A percentile compares a stretch with the other conserved stretches of the same genome.
These are phyloP conservation scores for Mesorhabditis sp. DNA, from an alignment of 2,888 invertebrate genomes.

Conservation along the genomic window DNA sequence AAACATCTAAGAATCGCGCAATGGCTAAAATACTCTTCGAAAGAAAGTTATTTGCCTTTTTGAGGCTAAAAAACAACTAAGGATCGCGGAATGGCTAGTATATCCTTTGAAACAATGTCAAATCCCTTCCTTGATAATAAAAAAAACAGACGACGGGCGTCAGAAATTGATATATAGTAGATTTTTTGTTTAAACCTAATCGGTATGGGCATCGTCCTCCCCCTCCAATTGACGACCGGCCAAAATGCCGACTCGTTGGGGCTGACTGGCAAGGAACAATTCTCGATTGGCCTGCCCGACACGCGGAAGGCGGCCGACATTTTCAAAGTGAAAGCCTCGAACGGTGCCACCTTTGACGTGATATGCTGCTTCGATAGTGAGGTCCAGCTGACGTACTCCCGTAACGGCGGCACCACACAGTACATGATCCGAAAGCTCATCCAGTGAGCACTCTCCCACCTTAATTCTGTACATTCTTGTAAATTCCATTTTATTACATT, in stretches of 20 bases:
- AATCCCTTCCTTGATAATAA: no score
- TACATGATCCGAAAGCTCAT: conserved; percentile 81
- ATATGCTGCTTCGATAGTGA: conserved; percentile 89
- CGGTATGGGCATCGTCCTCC: conserved; percentile 89
- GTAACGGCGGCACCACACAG: conserved; percentile 89
- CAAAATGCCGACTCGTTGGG: conserved; percentile 76
- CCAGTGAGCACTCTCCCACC: conserved; percentile 15
- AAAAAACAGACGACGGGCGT: no score
- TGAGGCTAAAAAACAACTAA: no score
- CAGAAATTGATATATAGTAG: background rate
- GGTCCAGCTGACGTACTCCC: conserved; percentile 87
- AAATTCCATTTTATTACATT: no score
- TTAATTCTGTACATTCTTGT: no score
- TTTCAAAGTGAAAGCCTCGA: conserved; percentile 21
- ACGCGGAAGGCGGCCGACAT: conserved; percentile 8
- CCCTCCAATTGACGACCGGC: conserved; percentile 80
- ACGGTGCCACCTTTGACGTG: conserved; percentile 69
- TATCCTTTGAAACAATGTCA: no score
- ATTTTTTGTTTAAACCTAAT: conserved; percentile 84
- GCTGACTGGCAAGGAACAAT: conserved; percentile 75
- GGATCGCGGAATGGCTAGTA: no score
- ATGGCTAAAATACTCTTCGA: no score
- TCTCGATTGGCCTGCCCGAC: conserved; percentile 4
- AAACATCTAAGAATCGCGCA: no score
- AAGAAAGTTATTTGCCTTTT: no score